Conservation (phyloP, 2,888 invertebrate species). For the Lymantria monacha region DNA sequence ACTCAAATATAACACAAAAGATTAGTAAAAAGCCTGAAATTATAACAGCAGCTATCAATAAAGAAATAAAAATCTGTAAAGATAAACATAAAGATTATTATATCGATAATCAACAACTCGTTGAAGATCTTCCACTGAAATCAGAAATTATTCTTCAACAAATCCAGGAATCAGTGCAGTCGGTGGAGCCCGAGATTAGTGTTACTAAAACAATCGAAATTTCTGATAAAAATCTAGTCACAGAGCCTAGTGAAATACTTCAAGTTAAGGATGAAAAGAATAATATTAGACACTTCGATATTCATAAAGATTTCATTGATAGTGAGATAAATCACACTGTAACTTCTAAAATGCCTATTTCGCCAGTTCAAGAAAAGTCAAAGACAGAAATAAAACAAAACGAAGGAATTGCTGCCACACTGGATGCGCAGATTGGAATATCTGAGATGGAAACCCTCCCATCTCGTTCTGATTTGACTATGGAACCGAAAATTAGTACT, state of each 20-base stretch:
- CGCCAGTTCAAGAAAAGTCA: conserved; percentile 7
- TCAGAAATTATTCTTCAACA: conserved; percentile 14
- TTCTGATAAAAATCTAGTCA: conserved; percentile 7
- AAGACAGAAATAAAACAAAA: conserved; percentile 3
- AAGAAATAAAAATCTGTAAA: background rate
- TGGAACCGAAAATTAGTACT: too few species aligned
- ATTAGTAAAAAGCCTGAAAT: background rate
- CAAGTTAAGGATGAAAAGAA: background rate
- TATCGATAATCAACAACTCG: background rate
- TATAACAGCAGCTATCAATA: background rate
- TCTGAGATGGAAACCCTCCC: too few species aligned
- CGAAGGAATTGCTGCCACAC: background rate
- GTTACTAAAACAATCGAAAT: conserved; percentile 10
- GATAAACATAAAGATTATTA: background rate
- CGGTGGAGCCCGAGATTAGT: conserved; percentile 18
- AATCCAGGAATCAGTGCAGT: conserved; percentile 23
- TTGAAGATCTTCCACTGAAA: background rate
- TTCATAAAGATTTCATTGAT: conserved; percentile 33
- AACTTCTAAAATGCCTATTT: conserved; percentile 27
- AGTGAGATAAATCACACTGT: conserved; percentile 42
- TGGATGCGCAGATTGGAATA: background rate
- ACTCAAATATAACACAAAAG: background rate
- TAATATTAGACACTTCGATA: conserved; percentile 17
- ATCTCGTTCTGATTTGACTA: too few species aligned
- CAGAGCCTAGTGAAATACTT: conserved; percentile 4